Percentiles rank a stretch among this genome's conserved stretches.
phyloP scores from a whole-genome alignment of 2,888 invertebrate genomes.

The Sialis lutaria region DNA sequence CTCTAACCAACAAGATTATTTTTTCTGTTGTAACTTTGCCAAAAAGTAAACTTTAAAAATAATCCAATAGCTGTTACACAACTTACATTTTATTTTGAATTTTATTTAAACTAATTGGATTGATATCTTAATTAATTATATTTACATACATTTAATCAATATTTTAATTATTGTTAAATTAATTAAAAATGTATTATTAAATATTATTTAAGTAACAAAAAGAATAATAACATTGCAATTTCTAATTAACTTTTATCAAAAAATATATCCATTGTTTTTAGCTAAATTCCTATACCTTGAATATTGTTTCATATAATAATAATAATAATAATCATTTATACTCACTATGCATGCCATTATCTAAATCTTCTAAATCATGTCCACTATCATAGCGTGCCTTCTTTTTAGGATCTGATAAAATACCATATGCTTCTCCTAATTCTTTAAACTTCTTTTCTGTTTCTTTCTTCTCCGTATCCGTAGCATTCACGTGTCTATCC shows the following conservation, averaged over 20 bases:
- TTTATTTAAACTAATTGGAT: no score
- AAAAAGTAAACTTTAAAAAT: no score
- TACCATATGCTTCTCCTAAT: slow-evolving; percentile 87
- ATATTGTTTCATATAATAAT: neutral
- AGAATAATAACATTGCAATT: neutral
- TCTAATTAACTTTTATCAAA: neutral
- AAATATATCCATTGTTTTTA: neutral
- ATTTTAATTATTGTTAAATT: neutral
- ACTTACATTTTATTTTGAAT: no score
- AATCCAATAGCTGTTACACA: no score
- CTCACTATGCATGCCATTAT: slow-evolving; percentile 30
- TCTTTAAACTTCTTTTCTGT: slow-evolving; percentile 93
- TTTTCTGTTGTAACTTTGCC: no score
- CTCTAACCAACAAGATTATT: no score
- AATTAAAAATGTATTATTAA: neutral
- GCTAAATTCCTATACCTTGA: neutral
- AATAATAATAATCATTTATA: slow-evolving; percentile 1
- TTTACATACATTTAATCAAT: neutral
- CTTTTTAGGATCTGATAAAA: slow-evolving; percentile 82
- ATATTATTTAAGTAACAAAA: neutral
- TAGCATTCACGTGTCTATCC: slow-evolving; percentile 80
- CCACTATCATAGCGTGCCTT: slow-evolving; percentile 81
- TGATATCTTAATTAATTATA: no score
- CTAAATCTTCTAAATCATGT: slow-evolving; percentile 68
- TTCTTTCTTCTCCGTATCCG: slow-evolving; percentile 68